Evolutionary conservation across 2,888 invertebrate genomes (phyloP), one percentile per base, ranked within the genome.

Genomic region (Helleia helle): DNA sequence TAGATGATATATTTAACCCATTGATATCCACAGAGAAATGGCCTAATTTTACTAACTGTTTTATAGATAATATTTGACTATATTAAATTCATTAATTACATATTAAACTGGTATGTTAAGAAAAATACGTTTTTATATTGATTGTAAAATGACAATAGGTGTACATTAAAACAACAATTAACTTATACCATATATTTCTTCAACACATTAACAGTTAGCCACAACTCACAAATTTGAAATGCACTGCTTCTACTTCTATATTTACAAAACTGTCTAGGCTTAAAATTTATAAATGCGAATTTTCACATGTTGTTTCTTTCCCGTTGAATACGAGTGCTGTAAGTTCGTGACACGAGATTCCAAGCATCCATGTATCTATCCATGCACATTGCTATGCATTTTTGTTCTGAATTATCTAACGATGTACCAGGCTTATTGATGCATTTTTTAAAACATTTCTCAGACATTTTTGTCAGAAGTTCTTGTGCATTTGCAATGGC

Each of bases 331-430:
- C 97, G 89, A 68, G 87, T 89, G 67, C 93, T 91, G 71, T 97
- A 97, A 0, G 96, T 91, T 73, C 92, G 91, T 7, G 96, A 95
- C 7, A 98, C 95, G 40, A 96, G 83, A 76, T 96, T 95, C 93
- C 95, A 97, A 2, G 96, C 90, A 64, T 99, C 98, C 94, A 97
- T 95, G 86, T 95, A 99, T 62, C 98, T 88, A 74, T 98, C 98
- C 97, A 97, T 97, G 71, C 98, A 98, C 94, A 97, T 96, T 0
- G 96, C 94, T 55, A 98, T 89, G 70, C 97, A 98, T 90, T 96
- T 97, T 91, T 97, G 91, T 87, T 96, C 96, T 1, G 94, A 93
- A 64, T 89, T 93, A 69, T 95, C 96, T 52, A 97, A 70, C 1
- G 94, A 91, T 7, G 93, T 90, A 12, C 97, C 97, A 15, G 98